Evolutionary conservation across 2,888 invertebrate genomes (phyloP).

Genomic region (Scaptomyza flava): DNA sequence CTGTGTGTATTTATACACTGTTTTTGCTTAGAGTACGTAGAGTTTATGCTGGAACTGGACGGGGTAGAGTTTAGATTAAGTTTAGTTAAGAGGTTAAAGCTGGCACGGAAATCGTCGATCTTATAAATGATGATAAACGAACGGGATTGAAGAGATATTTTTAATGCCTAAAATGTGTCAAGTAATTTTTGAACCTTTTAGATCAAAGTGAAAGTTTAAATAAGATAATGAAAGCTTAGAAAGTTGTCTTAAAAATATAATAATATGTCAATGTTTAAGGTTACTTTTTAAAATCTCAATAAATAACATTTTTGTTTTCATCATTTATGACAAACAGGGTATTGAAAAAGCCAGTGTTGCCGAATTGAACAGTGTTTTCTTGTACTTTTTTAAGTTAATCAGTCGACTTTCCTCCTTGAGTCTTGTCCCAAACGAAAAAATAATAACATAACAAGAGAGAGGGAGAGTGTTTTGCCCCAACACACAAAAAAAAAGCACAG

Average conservation of each 20-base stretch:
- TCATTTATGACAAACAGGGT: not conserved
- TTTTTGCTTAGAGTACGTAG: not conserved
- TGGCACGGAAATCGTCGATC: too few relatives aligned
- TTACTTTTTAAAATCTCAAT: too few relatives aligned
- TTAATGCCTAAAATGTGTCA: too few relatives aligned
- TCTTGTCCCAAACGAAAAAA: slow-evolving; percentile 18
- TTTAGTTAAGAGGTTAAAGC: too few relatives aligned
- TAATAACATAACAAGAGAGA: not conserved
- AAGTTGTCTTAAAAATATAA: too few relatives aligned
- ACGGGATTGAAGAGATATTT: too few relatives aligned
- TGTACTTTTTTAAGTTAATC: slow-evolving; percentile 49
- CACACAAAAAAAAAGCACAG: slow-evolving; percentile 8
- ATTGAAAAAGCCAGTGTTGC: not conserved
- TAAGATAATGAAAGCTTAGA: too few relatives aligned
- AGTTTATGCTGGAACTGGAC: not conserved
- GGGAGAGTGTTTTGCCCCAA: slow-evolving; percentile 11
- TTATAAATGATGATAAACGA: too few relatives aligned
- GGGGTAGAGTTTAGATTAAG: not conserved
- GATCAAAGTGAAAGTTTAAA: too few relatives aligned
- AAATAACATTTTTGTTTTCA: too few relatives aligned
- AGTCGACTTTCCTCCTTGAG: slow-evolving; percentile 31
- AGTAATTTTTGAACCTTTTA: too few relatives aligned
- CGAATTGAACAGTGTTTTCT: not conserved
- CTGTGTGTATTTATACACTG: slow-evolving; percentile 23
- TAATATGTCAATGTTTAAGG: too few relatives aligned